Base-by-base conservation (phyloP, 2,888 invertebrate species). In the Antheraea yamamai region DNA sequence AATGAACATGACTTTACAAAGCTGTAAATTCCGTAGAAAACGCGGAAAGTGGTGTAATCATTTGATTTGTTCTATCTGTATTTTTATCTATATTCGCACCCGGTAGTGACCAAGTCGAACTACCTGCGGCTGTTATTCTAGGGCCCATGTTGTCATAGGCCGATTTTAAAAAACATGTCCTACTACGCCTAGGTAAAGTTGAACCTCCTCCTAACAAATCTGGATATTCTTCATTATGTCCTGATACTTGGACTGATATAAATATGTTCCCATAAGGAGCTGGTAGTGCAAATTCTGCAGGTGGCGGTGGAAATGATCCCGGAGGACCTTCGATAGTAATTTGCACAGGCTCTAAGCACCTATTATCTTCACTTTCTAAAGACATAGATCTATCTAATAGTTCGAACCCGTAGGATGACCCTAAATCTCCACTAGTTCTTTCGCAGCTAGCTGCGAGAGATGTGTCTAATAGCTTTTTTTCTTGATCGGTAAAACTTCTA, bases 141-240 rank as follows among this genome's bases (percentile, higher is more conserved):
- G 98, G 97, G 12, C 98, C 98, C 97, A 98, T 97, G 92, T 98
- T 98, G 92, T 98, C 98, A 89, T 98, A 98, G 78, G 97, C 97
- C 75, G 97, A 96, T 87, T 95, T 95, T 74, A 96, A 88, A 86
- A 92, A 95, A 85, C 93, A 95, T 26, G 92, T 94, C 75, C 90
- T 91, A 85, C 93, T 94, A 75, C 96, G 89, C 74, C 95, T 90
- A 1, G 96, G 96, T 72, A 95, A 80, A 75, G 95, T 92, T 35
- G 92, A 84, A 26, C 92, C 89, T 79, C 91, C 89, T 72, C 91
- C 97, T 80, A 98, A 92, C 76, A 98, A 94, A 89, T 98, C 98
- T 70, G 98, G 98, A 90, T 97, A 98, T 86, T 97, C 96, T 77
- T 97, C 96, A 84, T 95, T 95, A 79, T 96, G 93, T 55, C 95